phyloP scores from a whole-genome alignment of 1,140 invertebrate genomes.

The Cotesia glomerata region DNA sequence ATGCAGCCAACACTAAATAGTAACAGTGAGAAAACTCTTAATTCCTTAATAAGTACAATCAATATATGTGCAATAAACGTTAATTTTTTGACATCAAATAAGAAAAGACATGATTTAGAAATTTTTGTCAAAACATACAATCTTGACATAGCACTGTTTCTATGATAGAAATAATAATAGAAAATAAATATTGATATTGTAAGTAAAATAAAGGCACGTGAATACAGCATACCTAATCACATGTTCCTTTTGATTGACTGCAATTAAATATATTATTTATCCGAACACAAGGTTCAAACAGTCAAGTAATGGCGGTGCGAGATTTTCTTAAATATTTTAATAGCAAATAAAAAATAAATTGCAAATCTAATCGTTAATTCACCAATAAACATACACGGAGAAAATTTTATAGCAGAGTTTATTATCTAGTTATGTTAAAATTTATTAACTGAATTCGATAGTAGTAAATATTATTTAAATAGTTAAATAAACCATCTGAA shows the following conservation, averaged over 20 bases:
- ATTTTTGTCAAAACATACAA: neutral
- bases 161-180: neutral
- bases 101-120: slow-evolving; percentile 12
- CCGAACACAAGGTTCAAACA: neutral
- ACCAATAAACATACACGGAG: no score
- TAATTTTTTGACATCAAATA: neutral
- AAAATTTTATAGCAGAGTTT: no score
- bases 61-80: slow-evolving; percentile 21
- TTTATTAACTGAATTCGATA: no score
- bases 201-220: slow-evolving; percentile 16
- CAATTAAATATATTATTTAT: slow-evolving; percentile 25
- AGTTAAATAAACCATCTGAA: no score
- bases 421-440: no score
- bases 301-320: no score
- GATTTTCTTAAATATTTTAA: no score
- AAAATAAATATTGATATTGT: neutral
- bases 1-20: no score
- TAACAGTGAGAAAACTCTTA: no score
- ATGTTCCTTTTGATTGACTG: slow-evolving; percentile 36
- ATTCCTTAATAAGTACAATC: neutral
- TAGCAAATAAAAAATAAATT: no score
- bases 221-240: slow-evolving; percentile 30
- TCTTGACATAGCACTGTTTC: slow-evolving; percentile 1
- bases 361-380: no score
- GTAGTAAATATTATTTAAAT: no score